Base-by-base conservation (phyloP, 1,140 invertebrate species). In the Asobara japonica region DNA sequence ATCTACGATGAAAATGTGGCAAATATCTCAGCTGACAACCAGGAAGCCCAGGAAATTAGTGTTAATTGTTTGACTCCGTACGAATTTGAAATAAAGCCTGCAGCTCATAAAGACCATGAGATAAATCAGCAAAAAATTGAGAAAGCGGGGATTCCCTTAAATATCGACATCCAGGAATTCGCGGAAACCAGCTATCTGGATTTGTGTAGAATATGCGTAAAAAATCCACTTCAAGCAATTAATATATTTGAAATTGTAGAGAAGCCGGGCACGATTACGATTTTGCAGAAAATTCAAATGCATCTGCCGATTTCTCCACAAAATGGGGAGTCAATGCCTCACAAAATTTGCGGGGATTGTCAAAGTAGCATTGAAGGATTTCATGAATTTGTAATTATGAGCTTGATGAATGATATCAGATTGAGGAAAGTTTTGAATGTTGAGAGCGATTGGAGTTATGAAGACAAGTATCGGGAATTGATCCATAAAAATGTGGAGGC, bases 331-430 rank as follows among this genome's bases (percentile, higher is more conserved):
- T 51, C 72, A 16, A 74, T 81, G 73, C 79, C 81, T 10, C 78
- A 77, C 48, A 81, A 79, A 72, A 69, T 84, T 8, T 85, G 83
- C 27, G 69, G 60, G 2, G 75, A 79, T 61, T 85, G 83, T 69
- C 80, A 76, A 36, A 71, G 78, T 0, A 83, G 80, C 73, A 65
- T 85, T 5, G 83, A 84, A 76, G 51, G 73, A 36, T 72, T 72
- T 25, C 82, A 85, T 65, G 79, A 73, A 10, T 56, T 85, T 27
- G 75, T 79, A 5, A 33, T 74, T 7, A 79, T 45, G 18, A 82
- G 76, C 69, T 73, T 84, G 8, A 74, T 74, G 72, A 80, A 81
- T 8, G 82, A 84, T 48, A 78, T 84, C n/a, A 74, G 73, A 56
- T 77, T 84, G 3, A 78, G 76, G 27, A 77, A 71, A 56, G 78